Evolutionary conservation across 2,797 vertebrate species (phyloP).

Genomic region (Rhinoraja longicauda): DNA sequence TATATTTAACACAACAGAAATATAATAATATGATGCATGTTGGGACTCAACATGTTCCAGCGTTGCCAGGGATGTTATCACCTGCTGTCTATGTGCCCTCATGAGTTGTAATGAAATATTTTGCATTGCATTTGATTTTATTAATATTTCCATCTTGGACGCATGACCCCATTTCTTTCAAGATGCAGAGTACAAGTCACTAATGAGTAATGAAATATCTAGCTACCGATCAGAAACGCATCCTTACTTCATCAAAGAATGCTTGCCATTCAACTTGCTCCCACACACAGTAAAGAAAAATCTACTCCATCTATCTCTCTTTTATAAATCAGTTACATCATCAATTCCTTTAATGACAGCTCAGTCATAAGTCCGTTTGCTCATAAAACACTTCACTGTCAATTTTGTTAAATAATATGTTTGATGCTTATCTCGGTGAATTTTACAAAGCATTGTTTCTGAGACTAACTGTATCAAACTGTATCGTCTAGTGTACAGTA

Average conservation of each 20-base stretch:
- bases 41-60: not conserved
- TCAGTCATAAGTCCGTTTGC: not conserved
- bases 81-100: not conserved
- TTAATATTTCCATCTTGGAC: conserved; percentile 13
- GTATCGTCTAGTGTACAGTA: not conserved
- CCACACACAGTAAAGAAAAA: not conserved
- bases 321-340: not conserved
- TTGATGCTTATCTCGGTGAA: not conserved
- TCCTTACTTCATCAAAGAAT: not conserved
- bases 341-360: not conserved
- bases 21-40: conserved; percentile 5
- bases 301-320: not conserved
- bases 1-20: conserved; percentile 12
- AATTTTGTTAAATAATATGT: not conserved
- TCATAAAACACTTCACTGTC: not conserved
- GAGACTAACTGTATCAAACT: not conserved
- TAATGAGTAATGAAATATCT: not conserved
- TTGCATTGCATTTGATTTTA: not conserved
- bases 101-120: conserved; percentile 12
- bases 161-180: not conserved
- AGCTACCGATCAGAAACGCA: not conserved
- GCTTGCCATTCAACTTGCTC: not conserved
- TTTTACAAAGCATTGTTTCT: no score
- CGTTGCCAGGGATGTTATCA: not conserved
- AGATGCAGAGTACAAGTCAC: no score